Conservation (phyloP, 2,888 invertebrate genomes). For the Timandra comae region DNA sequence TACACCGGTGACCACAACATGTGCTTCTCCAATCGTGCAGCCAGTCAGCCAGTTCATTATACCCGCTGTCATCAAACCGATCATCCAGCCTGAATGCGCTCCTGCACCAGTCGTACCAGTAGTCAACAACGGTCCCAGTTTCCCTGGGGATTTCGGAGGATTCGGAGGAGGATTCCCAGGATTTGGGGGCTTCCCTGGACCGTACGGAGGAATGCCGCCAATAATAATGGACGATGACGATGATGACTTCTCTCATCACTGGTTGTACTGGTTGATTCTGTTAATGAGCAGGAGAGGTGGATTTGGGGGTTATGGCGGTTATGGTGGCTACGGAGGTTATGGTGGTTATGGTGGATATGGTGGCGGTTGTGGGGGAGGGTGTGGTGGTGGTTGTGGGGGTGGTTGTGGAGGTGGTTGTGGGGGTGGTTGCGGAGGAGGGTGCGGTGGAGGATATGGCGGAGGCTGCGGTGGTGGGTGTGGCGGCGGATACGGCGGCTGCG, state of each 20-base stretch:
- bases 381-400: conserved; percentile 18
- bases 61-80: conserved; percentile 43
- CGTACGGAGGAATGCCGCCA: conserved; percentile 28
- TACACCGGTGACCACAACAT: conserved; percentile 3
- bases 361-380: conserved; percentile 21
- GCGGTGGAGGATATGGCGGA: conserved; percentile 11
- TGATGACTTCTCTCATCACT: conserved; percentile 26
- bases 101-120: conserved; percentile 12
- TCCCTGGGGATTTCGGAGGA: conserved; percentile 9
- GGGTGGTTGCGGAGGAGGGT: conserved; percentile 10
- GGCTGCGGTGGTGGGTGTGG: conserved; percentile 10
- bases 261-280: conserved; percentile 43
- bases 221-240: conserved; percentile 31
- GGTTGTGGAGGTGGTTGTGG: conserved; percentile 14
- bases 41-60: conserved; percentile 35
- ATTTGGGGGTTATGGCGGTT: conserved; percentile 14
- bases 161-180: conserved; percentile 6
- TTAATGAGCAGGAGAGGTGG: conserved; percentile 30
- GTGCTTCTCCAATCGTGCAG: conserved; percentile 17
- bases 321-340: conserved; percentile 8
- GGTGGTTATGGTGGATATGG: conserved; percentile 8
- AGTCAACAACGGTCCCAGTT: conserved; percentile 19
- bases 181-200: conserved; percentile 7
- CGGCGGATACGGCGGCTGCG: conserved; percentile 10
- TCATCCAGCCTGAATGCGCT: conserved; percentile 26